Conservation (phyloP, 2,888 invertebrate genomes). For the Odontomyia ornata region DNA sequence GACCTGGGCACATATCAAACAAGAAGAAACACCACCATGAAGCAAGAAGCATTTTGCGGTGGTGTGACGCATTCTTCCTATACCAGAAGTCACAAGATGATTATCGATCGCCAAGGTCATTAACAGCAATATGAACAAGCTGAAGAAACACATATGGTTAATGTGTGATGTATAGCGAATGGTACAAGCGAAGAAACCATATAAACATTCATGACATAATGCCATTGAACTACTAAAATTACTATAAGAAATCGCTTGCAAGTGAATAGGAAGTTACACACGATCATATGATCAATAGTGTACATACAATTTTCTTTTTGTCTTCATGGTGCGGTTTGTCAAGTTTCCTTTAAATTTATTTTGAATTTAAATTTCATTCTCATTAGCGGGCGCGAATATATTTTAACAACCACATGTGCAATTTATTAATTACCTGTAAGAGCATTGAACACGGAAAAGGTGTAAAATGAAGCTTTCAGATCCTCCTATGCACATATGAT, state of each 20-base stretch:
- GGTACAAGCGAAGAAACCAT: background rate
- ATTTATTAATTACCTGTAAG: too few relatives aligned
- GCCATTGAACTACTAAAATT: slow-evolving; percentile 35
- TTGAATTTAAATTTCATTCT: too few relatives aligned
- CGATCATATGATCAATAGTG: too few relatives aligned
- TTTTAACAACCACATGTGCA: too few relatives aligned
- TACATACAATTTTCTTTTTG: too few relatives aligned
- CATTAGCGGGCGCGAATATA: too few relatives aligned
- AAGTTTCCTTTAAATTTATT: too few relatives aligned
- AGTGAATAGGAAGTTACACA: background rate
- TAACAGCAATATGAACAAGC: slow-evolving; percentile 16
- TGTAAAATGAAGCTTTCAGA: too few relatives aligned
- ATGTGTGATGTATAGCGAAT: background rate
- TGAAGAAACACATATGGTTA: background rate
- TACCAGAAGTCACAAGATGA: slow-evolving; percentile 23
- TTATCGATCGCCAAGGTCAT: slow-evolving; percentile 28
- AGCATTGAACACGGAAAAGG: too few relatives aligned
- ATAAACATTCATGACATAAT: slow-evolving; percentile 37
- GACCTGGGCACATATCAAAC: background rate
- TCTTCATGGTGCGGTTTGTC: too few relatives aligned
- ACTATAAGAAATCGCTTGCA: background rate
- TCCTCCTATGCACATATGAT: too few relatives aligned
- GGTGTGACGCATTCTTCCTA: slow-evolving; percentile 43
- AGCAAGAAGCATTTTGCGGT: background rate
- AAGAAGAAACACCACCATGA: background rate